Conservation (phyloP, 2,113 vertebrate species). For the Pavo muticus region DNA sequence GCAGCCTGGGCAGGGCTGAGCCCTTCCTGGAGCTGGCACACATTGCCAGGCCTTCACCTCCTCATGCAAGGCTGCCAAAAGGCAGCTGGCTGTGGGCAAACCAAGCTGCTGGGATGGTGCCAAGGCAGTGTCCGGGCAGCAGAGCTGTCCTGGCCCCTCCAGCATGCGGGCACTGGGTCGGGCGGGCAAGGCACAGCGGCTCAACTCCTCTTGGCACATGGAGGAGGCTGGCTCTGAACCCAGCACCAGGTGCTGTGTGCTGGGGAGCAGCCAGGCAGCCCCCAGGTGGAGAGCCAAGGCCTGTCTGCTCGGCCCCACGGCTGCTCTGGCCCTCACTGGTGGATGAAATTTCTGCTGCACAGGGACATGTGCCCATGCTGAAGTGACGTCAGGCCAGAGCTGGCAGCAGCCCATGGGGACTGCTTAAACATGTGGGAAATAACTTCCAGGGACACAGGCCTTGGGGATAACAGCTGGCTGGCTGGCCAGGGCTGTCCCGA, state of each 20-base stretch:
- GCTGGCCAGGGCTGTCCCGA: neutral
- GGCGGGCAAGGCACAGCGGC: neutral
- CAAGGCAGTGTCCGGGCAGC: neutral
- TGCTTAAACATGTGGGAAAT: neutral
- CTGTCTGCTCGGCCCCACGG: neutral
- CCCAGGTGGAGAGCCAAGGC: neutral
- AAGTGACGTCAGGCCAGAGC: neutral
- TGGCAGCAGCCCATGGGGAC: neutral
- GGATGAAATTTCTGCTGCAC: neutral
- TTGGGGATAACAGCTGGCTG: fast-evolving
- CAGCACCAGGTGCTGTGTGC: neutral
- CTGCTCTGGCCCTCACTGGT: neutral
- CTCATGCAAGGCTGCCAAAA: neutral
- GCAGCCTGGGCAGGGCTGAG: neutral
- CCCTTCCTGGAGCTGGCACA: neutral
- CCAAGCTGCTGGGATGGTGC: neutral
- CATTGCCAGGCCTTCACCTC: neutral
- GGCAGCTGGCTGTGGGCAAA: neutral
- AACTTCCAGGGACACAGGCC: neutral
- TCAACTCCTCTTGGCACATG: neutral
- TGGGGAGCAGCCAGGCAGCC: slow-evolving; percentile 22
- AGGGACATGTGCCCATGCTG: fast-evolving
- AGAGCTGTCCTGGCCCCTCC: neutral
- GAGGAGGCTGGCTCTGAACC: neutral
- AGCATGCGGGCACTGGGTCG: fast-evolving